Evolutionary conservation across 2,113 vertebrate genomes (phyloP).

Genomic region (Lepidothrix coronata): DNA sequence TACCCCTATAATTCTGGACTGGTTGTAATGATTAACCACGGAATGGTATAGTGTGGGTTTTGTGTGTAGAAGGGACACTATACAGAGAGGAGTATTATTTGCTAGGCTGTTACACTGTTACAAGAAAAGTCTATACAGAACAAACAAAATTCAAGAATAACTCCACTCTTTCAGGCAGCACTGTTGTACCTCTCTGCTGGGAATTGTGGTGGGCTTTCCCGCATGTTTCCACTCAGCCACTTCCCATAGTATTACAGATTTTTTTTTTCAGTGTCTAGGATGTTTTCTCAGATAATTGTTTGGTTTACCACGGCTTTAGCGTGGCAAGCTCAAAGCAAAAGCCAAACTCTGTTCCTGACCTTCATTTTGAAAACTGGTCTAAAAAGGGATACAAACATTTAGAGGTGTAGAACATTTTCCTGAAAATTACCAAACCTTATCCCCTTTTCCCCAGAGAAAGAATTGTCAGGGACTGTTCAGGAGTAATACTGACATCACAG

Average conservation of each 20-base stretch:
- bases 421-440: neutral
- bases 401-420: neutral
- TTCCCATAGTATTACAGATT: neutral
- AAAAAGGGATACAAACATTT: neutral
- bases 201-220: neutral
- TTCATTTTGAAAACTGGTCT: neutral
- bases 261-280: neutral
- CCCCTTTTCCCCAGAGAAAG: neutral
- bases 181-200: neutral
- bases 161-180: neutral
- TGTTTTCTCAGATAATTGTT: neutral
- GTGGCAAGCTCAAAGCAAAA: neutral
- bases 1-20: neutral
- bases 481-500: neutral
- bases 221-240: neutral
- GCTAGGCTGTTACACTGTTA: neutral
- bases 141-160: neutral
- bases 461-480: neutral
- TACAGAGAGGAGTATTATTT: neutral
- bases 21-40: neutral
- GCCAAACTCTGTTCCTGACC: neutral
- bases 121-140: neutral
- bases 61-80: neutral
- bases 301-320: neutral
- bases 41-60: accelerated